Evolutionary conservation across 1,140 invertebrate genomes (phyloP), one percentile per base, ranked within the genome.

Genomic region (Lasioglossum albipes): DNA sequence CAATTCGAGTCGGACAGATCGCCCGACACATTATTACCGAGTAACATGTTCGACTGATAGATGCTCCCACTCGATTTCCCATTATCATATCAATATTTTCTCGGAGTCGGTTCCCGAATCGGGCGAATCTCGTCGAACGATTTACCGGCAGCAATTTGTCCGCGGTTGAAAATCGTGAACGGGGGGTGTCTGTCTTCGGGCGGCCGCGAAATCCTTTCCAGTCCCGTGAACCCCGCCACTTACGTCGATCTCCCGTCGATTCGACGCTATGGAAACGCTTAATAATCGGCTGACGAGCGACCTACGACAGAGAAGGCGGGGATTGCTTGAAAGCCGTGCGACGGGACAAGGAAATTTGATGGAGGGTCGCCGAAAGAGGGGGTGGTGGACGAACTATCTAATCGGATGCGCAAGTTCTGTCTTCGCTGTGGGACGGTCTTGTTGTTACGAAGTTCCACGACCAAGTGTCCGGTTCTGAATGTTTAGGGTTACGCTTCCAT

Each of bases 331-430:
- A 54, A 18, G 52, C 52, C 13, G 18, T 16, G 13, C 52, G 13
- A 20, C 52, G 52, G 52, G 20, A 54, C 52, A 54, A 54, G 52
- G 52, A 54, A 54, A 18, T 13, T n/a, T 20, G 69, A 45, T 66
- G 41, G 61, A 61, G 61, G 27, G 1, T 27, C 9, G 20, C 1
- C 16, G 16, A 16, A 1, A 22, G 36, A 27, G 27, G 18, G 52
- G 64, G 31, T 12, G 64, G 20, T 7, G 13, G n/a, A 7, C 7
- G 41, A 82, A 71, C 64, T 67, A 79, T 64, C 73, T 81, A 78
- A 77, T 84, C 52, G 69, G 64, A 68, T 73, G 49, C 54, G 69
- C 69, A 84, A 84, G 79, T 84, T 82, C 70, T 41, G 68, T 72
- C 59, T 79, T 27, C 27, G 54, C 16, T 12, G 10, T n/a, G 12